These are phyloP conservation scores for Pipa parva DNA, from an alignment of 2,113 vertebrate genomes.

Conservation along the genomic window DNA sequence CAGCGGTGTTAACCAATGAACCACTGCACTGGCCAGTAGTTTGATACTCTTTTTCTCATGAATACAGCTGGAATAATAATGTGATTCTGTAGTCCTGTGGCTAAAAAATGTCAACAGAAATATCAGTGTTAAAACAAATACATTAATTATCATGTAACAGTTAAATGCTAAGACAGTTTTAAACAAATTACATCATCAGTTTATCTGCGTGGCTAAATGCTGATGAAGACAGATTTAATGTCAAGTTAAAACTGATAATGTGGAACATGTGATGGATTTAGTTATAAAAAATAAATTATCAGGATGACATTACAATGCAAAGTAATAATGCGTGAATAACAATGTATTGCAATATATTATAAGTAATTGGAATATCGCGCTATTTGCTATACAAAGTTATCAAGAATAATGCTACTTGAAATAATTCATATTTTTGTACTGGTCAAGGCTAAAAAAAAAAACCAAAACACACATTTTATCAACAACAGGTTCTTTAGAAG, in stretches of 20 bases:
- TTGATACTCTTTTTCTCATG: too few species aligned
- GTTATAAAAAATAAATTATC: slow-evolving; percentile 22
- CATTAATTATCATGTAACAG: background rate
- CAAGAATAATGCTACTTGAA: background rate
- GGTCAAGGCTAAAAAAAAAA: too few species aligned
- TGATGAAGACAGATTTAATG: slow-evolving; percentile 24
- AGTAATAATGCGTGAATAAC: background rate
- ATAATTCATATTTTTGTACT: background rate
- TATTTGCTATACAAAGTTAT: background rate
- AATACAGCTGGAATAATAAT: too few species aligned
- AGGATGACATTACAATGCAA: background rate
- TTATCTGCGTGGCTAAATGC: slow-evolving; percentile 12
- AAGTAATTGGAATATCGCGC: background rate
- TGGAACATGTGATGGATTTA: slow-evolving; percentile 17
- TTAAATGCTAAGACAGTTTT: background rate
- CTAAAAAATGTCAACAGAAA: background rate
- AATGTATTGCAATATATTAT: background rate
- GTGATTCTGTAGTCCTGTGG: background rate
- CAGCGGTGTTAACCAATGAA: too few species aligned
- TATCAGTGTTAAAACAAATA: background rate
- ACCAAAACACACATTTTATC: too few species aligned
- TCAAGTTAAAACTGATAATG: slow-evolving; percentile 18
- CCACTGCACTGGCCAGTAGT: too few species aligned
- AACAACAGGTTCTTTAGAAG: too few species aligned
- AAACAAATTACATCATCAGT: slow-evolving; percentile 1